Percentiles rank a stretch among this genome's conserved stretches.
These are phyloP conservation scores for Maniola hyperantus DNA, from an alignment of 2,888 invertebrate genomes.

Conservation along the genomic window DNA sequence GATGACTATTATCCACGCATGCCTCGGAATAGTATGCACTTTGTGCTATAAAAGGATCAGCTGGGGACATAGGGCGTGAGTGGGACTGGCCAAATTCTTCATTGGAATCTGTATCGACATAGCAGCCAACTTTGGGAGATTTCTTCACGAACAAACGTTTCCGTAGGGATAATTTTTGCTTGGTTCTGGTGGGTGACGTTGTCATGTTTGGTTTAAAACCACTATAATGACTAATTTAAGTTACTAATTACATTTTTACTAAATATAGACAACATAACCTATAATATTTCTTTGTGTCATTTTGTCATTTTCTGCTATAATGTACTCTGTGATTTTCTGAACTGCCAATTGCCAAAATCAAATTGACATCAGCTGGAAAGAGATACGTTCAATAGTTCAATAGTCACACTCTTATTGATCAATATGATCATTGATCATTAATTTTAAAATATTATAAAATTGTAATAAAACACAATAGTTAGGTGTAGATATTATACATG, in stretches of 20 bases:
- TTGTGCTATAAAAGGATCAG: constrained; percentile 74
- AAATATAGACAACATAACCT: constrained; percentile 76
- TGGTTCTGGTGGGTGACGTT: constrained; percentile 75
- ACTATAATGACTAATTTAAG: constrained; percentile 66
- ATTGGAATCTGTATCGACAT: constrained; percentile 76
- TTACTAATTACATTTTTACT: constrained; percentile 79
- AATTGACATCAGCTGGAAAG: constrained; percentile 35
- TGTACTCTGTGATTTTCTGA: no score
- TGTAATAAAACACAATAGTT: background rate
- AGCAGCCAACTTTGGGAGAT: constrained; percentile 80
- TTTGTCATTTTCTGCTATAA: constrained; percentile 45
- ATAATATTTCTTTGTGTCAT: constrained; percentile 59
- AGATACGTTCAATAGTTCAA: constrained; percentile 43
- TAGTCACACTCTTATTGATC: constrained; percentile 1
- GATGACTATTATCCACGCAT: constrained; percentile 52
- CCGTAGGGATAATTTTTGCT: constrained; percentile 77
- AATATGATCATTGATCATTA: background rate
- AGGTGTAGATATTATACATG: no score
- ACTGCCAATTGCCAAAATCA: constrained; percentile 25
- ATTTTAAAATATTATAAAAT: background rate
- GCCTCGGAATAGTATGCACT: constrained; percentile 63
- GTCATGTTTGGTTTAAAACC: constrained; percentile 72
- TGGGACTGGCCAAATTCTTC: constrained; percentile 70
- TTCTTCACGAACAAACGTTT: constrained; percentile 78
- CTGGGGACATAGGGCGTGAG: constrained; percentile 76